Evolutionary conservation across 2,888 invertebrate genomes (phyloP).

Genomic region (Leptogaster cylindrica): DNA sequence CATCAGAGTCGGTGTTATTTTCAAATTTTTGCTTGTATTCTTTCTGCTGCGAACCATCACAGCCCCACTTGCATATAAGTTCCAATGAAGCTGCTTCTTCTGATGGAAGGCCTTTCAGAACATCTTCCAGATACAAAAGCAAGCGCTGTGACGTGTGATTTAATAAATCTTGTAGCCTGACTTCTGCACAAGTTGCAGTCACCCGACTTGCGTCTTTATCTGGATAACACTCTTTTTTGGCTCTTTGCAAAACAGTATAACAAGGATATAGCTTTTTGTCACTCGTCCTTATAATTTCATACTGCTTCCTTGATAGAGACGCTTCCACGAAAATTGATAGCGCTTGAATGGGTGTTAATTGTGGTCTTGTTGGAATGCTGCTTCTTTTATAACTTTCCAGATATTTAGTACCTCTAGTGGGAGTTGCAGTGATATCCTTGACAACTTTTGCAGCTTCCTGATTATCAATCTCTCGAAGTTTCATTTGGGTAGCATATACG

Average conservation of each 20-base stretch:
- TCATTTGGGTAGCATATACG: no score
- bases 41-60: background rate
- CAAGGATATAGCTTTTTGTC: background rate
- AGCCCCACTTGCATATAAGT: background rate
- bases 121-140: background rate
- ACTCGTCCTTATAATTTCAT: background rate
- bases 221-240: background rate
- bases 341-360: background rate
- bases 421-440: background rate
- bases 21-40: background rate
- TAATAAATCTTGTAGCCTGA: background rate
- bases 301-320: background rate
- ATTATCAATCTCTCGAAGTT: no score
- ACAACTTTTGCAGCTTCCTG: background rate
- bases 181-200: background rate
- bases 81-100: background rate
- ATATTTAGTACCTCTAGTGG: background rate
- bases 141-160: background rate
- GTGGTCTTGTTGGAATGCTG: background rate
- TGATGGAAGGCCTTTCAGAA: background rate
- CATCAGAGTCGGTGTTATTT: background rate
- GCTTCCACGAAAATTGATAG: background rate
- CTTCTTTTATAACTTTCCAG: background rate
- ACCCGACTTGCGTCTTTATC: background rate
- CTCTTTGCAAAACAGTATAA: background rate